A percentile compares a stretch with the other conserved stretches of the same genome.
These are phyloP conservation scores for Phortica variegata DNA, from an alignment of 1,140 invertebrate species.

Conservation along the genomic window DNA sequence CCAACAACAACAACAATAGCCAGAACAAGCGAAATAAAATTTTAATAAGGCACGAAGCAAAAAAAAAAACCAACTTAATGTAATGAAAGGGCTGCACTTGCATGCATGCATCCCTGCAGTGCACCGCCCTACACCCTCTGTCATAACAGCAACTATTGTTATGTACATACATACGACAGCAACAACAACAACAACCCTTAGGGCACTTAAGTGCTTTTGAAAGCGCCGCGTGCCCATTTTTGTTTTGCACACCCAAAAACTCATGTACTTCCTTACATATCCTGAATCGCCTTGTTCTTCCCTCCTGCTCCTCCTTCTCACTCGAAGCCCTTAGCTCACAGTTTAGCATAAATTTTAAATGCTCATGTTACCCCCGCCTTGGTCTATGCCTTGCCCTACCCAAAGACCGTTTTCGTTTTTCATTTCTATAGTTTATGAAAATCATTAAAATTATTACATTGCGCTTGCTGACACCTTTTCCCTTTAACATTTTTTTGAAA, in stretches of 20 bases:
- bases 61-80: too few species aligned
- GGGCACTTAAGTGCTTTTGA: constrained; percentile 37
- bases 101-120: constrained; percentile 7
- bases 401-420: not conserved
- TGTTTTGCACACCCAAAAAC: too few species aligned
- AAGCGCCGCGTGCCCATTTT: constrained; percentile 14
- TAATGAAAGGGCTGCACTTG: too few species aligned
- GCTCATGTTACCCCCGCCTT: too few species aligned
- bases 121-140: constrained; percentile 27
- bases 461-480: constrained; percentile 45
- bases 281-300: too few species aligned
- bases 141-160: constrained; percentile 29
- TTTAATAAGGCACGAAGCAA: constrained; percentile 41
- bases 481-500: too few species aligned
- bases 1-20: constrained; percentile 27
- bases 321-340: too few species aligned
- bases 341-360: too few species aligned
- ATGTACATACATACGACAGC: not conserved
- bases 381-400: too few species aligned
- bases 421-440: constrained; percentile 39
- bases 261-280: too few species aligned
- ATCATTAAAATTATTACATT: constrained; percentile 56
- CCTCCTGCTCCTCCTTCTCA: too few species aligned
- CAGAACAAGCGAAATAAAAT: constrained; percentile 33
- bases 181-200: not conserved